phyloP scores from a whole-genome alignment of 2,888 invertebrate genomes.

The Seira ritae region DNA sequence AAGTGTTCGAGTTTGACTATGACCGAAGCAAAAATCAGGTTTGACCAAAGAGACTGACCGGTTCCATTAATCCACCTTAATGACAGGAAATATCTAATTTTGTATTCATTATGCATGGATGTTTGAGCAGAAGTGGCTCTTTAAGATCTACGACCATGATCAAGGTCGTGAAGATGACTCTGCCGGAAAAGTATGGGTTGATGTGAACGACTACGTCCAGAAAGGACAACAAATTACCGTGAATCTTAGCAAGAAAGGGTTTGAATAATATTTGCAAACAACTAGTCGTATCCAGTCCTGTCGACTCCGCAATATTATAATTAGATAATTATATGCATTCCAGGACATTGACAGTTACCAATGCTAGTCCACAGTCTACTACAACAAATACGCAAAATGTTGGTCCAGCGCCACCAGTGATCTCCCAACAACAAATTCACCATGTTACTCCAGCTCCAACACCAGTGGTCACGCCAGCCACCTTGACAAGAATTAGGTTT shows the following conservation, averaged over 20 bases:
- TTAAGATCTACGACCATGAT: slow-evolving; percentile 63
- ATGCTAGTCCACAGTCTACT: slow-evolving; percentile 16
- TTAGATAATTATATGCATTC: not conserved
- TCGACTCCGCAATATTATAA: no score
- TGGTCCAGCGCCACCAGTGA: slow-evolving; percentile 4
- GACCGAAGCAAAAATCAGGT: slow-evolving; percentile 63
- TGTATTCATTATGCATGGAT: no score
- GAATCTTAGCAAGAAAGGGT: slow-evolving; percentile 66
- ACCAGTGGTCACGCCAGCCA: slow-evolving; percentile 22
- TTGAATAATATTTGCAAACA: slow-evolving; percentile 12
- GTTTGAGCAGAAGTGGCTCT: slow-evolving; percentile 62
- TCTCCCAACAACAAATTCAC: not conserved
- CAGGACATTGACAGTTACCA: slow-evolving; percentile 48
- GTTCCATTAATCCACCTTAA: no score
- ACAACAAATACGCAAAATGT: slow-evolving; percentile 18
- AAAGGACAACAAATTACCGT: slow-evolving; percentile 57
- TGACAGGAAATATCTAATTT: no score
- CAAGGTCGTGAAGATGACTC: slow-evolving; percentile 62
- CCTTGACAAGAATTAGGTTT: slow-evolving; percentile 59
- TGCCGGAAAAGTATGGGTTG: slow-evolving; percentile 62
- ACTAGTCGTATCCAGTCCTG: not conserved
- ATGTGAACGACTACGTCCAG: slow-evolving; percentile 57
- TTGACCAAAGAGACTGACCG: no score
- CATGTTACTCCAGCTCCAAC: slow-evolving; percentile 30
- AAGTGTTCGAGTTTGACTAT: slow-evolving; percentile 62